A percentile compares a stretch with the other conserved stretches of the same genome.
These are phyloP conservation scores for Mus minutoides DNA, from an alignment of 2,797 vertebrate species.

Conservation along the genomic window DNA sequence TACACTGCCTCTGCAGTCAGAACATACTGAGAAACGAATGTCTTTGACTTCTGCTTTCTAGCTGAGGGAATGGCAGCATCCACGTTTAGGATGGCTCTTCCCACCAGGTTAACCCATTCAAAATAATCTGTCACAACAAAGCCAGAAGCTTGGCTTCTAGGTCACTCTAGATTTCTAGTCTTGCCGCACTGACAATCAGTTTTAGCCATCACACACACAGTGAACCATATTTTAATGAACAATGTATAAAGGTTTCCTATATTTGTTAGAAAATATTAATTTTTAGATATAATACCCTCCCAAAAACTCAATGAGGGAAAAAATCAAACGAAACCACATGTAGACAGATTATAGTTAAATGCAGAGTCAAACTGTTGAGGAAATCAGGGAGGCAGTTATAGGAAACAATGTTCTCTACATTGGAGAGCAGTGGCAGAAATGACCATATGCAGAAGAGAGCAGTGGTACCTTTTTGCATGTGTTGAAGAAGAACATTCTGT, in stretches of 20 bases:
- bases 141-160: neutral
- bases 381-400: neutral
- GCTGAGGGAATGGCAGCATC: neutral
- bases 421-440: neutral
- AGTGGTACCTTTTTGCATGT: neutral
- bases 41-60: neutral
- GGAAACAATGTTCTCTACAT: neutral
- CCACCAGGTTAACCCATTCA: neutral
- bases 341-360: neutral
- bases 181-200: neutral
- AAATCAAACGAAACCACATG: neutral
- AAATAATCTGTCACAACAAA: neutral
- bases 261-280: constrained; percentile 25
- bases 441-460: neutral
- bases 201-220: neutral
- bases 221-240: neutral
- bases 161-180: too few relatives aligned
- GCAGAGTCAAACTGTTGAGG: neutral
- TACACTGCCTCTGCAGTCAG: neutral
- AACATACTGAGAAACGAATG: neutral
- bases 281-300: neutral
- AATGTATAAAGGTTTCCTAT: neutral
- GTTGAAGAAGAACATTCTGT: neutral
- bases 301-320: neutral
- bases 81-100: neutral